These are phyloP conservation scores for Cyprinodon diabolis DNA, from an alignment of 2,797 vertebrate genomes.

Conservation along the genomic window DNA sequence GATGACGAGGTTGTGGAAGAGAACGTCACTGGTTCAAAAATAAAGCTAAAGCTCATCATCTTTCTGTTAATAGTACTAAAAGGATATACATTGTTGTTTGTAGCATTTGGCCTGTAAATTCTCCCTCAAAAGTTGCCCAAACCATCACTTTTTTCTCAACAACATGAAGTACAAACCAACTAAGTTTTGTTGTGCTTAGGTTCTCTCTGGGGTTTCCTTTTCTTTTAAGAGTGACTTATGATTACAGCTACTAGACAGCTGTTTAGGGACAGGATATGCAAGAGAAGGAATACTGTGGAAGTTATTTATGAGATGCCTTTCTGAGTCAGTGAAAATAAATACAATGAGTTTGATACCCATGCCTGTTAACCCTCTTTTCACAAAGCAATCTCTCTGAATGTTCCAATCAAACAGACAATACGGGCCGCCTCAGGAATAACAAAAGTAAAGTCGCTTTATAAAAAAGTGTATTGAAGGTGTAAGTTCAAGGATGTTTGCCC, in stretches of 20 bases:
- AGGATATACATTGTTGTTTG: slow-evolving; percentile 15
- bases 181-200: slow-evolving; percentile 10
- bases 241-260: slow-evolving; percentile 24
- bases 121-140: slow-evolving; percentile 41
- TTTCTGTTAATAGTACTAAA: too few species aligned
- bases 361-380: slow-evolving; percentile 41
- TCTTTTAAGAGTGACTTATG: slow-evolving; percentile 36
- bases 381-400: slow-evolving; percentile 28
- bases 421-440: slow-evolving; percentile 24
- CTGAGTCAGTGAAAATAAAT: slow-evolving; percentile 64
- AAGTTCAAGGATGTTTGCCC: slow-evolving; percentile 1
- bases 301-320: slow-evolving; percentile 66
- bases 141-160: slow-evolving; percentile 24
- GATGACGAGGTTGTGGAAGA: slow-evolving; percentile 41
- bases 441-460: not conserved
- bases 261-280: slow-evolving; percentile 26
- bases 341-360: slow-evolving; percentile 65
- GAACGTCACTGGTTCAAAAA: slow-evolving; percentile 30
- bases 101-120: slow-evolving; percentile 28
- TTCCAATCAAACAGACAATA: slow-evolving; percentile 12
- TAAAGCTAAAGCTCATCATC: too few species aligned
- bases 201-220: slow-evolving; percentile 11
- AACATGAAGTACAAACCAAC: slow-evolving; percentile 25
- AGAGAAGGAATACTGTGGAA: slow-evolving; percentile 51
- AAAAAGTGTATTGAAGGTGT: not conserved